A percentile compares a stretch with the other conserved stretches of the same genome.
phyloP scores from a whole-genome alignment of 2,113 vertebrate genomes.

The Passer montanus region DNA sequence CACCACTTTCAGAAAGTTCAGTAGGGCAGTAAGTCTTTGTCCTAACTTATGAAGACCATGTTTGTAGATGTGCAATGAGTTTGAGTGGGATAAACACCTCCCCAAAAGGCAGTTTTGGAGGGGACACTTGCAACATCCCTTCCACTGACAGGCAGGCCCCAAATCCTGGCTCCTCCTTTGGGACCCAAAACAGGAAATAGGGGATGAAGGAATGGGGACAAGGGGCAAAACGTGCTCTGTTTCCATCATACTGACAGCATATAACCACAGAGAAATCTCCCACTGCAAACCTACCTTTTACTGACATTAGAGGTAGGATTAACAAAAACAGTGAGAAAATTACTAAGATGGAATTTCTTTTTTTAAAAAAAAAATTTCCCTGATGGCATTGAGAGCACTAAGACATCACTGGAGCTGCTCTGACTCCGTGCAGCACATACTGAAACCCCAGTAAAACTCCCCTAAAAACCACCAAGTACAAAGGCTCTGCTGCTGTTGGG shows the following conservation, averaged over 20 bases:
- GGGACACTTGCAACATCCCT: background rate
- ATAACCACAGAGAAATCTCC: background rate
- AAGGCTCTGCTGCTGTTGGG: fast-evolving
- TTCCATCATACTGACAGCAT: background rate
- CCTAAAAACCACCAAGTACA: background rate
- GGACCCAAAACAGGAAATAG: fast-evolving
- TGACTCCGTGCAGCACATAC: background rate
- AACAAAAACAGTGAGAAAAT: background rate
- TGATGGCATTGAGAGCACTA: background rate
- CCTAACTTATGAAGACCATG: background rate
- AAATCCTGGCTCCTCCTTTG: background rate
- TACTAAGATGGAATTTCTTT: background rate
- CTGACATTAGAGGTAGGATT: background rate
- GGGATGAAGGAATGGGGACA: background rate
- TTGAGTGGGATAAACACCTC: background rate
- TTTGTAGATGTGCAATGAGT: background rate
- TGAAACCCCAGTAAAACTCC: background rate
- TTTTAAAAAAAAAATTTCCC: background rate
- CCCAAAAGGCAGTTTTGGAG: background rate
- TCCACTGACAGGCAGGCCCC: background rate
- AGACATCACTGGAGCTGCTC: background rate
- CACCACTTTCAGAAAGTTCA: background rate
- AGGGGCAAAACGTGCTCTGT: background rate
- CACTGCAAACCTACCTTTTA: background rate
- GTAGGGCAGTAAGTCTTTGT: background rate